These are phyloP conservation scores for Holocentrus rufus DNA, from an alignment of 2,797 vertebrate genomes.

Conservation along the genomic window DNA sequence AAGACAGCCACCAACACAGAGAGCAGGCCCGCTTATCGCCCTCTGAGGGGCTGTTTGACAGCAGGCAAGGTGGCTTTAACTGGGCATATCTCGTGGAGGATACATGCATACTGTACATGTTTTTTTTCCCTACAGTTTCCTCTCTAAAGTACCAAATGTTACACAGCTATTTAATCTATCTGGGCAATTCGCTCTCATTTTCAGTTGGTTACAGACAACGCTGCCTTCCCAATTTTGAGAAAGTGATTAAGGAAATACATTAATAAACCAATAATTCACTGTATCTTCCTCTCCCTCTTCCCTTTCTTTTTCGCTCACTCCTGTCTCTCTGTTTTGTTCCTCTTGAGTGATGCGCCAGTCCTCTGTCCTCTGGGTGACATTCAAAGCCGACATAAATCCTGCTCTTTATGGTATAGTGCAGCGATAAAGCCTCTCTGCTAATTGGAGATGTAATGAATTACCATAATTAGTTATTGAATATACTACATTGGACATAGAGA, in stretches of 20 bases:
- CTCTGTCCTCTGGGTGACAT: constrained; percentile 99
- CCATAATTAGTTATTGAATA: constrained; percentile 99
- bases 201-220: constrained; percentile 24
- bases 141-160: constrained; percentile 33
- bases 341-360: constrained; percentile 94
- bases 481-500: constrained; percentile 91
- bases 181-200: constrained; percentile 4
- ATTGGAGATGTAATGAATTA: constrained; percentile 99
- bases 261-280: constrained; percentile 71
- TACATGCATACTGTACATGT: constrained; percentile 65
- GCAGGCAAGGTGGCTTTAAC: constrained; percentile 78
- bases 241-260: constrained; percentile 71
- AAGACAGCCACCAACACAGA: constrained; percentile 91
- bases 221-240: constrained; percentile 63
- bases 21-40: constrained; percentile 93
- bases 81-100: constrained; percentile 59
- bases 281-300: constrained; percentile 67
- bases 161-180: constrained; percentile 14
- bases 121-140: constrained; percentile 45
- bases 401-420: constrained; percentile 95
- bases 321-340: constrained; percentile 86
- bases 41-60: constrained; percentile 89
- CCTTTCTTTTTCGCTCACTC: constrained; percentile 71
- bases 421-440: constrained; percentile 98
- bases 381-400: constrained; percentile 99